Conservation (phyloP, 2,113 vertebrate species). For the Polypterus senegalus region DNA sequence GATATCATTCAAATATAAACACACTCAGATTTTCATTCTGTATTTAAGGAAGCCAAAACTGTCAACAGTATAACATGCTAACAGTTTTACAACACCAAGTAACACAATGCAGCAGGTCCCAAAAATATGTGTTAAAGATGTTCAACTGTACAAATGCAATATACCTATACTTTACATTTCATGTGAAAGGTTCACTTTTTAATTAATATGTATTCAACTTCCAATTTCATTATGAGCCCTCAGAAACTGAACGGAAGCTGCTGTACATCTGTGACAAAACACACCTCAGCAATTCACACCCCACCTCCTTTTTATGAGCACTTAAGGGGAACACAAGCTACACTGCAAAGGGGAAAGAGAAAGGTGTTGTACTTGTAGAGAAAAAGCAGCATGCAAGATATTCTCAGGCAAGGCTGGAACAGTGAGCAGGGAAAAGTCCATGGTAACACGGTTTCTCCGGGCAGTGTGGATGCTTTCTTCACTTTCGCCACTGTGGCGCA, state of each 20-base stretch:
- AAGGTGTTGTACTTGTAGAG: slow-evolving; percentile 54
- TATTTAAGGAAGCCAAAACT: no score
- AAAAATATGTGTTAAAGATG: no score
- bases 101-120: no score
- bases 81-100: no score
- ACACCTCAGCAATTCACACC: slow-evolving; percentile 23
- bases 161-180: no score
- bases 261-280: slow-evolving; percentile 37
- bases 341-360: slow-evolving; percentile 25
- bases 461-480: slow-evolving; percentile 47
- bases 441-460: slow-evolving; percentile 63
- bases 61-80: no score
- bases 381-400: slow-evolving; percentile 34
- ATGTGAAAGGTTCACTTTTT: no score
- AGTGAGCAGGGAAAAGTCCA: slow-evolving; percentile 83
- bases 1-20: no score
- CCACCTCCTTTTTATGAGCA: slow-evolving; percentile 22
- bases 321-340: slow-evolving; percentile 34
- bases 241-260: slow-evolving; percentile 8
- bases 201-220: no score
- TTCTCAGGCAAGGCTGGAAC: slow-evolving; percentile 54
- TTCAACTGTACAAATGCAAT: no score
- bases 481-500: slow-evolving; percentile 43
- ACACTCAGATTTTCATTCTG: no score
- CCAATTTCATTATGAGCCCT: no score